Conservation (phyloP, 2,888 invertebrate species). For the Cheilosia urbana region DNA sequence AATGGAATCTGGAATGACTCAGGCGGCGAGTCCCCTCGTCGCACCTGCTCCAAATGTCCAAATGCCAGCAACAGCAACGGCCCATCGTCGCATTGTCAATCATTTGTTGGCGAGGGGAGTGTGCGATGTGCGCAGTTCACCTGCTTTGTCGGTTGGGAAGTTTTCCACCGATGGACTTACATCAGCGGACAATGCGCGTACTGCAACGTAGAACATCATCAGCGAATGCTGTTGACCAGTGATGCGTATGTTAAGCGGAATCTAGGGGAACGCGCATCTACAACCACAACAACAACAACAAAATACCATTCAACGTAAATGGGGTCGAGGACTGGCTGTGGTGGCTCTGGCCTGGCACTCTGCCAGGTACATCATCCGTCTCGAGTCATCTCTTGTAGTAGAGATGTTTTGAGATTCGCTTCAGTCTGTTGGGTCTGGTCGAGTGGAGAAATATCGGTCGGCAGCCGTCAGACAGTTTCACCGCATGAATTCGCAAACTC, state of each 20-base stretch:
- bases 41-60: constrained; percentile 42
- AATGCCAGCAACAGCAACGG: constrained; percentile 15
- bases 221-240: constrained; percentile 65
- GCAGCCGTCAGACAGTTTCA: constrained; percentile 68
- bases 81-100: constrained; percentile 66
- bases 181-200: constrained; percentile 54
- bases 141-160: constrained; percentile 22
- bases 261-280: constrained; percentile 63
- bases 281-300: constrained; percentile 66
- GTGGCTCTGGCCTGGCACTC: constrained; percentile 12
- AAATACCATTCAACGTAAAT: constrained; percentile 58
- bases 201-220: constrained; percentile 58
- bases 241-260: constrained; percentile 72
- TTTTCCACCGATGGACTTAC: constrained; percentile 45
- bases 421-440: constrained; percentile 36
- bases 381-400: constrained; percentile 28
- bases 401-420: constrained; percentile 53
- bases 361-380: constrained; percentile 11
- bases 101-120: constrained; percentile 32
- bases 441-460: constrained; percentile 60
- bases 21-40: constrained; percentile 12
- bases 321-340: constrained; percentile 58
- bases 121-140: constrained; percentile 5
- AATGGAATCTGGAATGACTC: no score
- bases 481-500: constrained; percentile 69